Conservation (phyloP, 2,888 invertebrate species). For the Polyommatus iphigenia region DNA sequence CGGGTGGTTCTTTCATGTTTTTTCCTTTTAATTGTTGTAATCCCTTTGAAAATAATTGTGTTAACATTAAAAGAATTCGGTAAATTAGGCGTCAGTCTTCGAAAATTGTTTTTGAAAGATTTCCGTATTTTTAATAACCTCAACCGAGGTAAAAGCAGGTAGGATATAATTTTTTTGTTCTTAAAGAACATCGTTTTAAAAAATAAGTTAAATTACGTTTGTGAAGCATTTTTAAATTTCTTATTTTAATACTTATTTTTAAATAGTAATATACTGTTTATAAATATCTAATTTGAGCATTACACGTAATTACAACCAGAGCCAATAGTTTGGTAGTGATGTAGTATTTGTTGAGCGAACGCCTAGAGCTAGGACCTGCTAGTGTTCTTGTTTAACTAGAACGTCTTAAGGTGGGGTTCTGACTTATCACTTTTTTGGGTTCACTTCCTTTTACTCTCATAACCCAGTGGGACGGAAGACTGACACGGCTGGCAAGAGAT, state of each 20-base stretch:
- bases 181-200: background rate
- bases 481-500: no score
- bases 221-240: no score
- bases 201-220: no score
- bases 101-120: background rate
- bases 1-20: background rate
- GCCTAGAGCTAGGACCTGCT: background rate
- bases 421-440: no score
- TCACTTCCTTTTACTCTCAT: no score
- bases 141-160: background rate
- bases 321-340: background rate
- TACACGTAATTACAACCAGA: background rate
- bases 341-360: background rate
- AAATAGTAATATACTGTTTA: no score
- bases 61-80: slow-evolving; percentile 9
- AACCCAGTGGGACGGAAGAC: no score
- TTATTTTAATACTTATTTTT: no score
- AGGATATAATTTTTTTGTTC: background rate
- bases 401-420: no score
- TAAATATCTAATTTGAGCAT: no score
- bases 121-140: background rate
- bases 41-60: slow-evolving; percentile 1
- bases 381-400: background rate
- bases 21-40: slow-evolving; percentile 13
- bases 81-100: background rate